Evolutionary conservation across 2,888 invertebrate species (phyloP), one percentile per base, ranked within the genome.

Genomic region (Alentia gelatinosa): DNA sequence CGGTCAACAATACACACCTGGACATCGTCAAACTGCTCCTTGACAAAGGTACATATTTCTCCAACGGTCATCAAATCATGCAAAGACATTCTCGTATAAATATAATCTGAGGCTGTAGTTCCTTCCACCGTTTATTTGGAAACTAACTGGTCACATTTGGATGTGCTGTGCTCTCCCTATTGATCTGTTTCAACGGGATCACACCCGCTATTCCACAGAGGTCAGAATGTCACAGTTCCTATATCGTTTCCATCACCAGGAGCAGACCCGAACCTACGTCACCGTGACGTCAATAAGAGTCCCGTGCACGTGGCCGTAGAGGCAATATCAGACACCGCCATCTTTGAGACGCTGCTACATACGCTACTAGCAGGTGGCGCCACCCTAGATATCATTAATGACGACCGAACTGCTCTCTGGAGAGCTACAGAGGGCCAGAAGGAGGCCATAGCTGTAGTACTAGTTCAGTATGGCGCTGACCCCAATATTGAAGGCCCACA

Each of bases 401-500:
- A 47, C 4, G 86, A 47, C 7, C 26, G 50, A 19, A 93, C 86
- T 26, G 86, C 86, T 26, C 86, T 86, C 47, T 86, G 86, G 86
- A 40, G 86, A 30, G 86, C 86, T 19, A 35, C 50, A 33, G 86
- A 42, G 3, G 86, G 47, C 12, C 12, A 7, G 35, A 50, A 94
- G 84, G 50, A 91, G n/a, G 91, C 92, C 19, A 89, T 93, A 5
- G 93, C 93, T 39, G 91, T 91, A 23, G 47, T 93, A 19, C 91
- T 94, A 39, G 74, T 94, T 0, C 89, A 91, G 40, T 92, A 94
- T 74, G 94, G 94, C 23, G 93, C 94, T 19, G 92, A 94, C 89
- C 93, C 93, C 26, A 93, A 94, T 90, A 40, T 93, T 0, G 93
- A 93, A 12, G 92, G 93, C 90, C 94, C 94, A 1, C 93, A 94